Conservation (phyloP, 2,888 invertebrate genomes). For the Hypena proboscidalis region DNA sequence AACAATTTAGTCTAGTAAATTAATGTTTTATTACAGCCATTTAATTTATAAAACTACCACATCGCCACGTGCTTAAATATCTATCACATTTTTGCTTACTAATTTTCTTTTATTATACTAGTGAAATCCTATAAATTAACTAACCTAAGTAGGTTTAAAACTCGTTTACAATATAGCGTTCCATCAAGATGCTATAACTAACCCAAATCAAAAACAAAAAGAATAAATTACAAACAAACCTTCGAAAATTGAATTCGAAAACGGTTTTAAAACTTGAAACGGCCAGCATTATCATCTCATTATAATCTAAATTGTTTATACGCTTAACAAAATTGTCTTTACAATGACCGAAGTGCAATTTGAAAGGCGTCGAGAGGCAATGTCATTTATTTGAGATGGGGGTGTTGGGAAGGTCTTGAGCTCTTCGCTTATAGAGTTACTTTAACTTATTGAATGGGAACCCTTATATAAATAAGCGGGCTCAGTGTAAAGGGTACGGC, state of each 20-base stretch:
- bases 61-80: too few species aligned
- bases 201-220: too few species aligned
- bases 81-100: too few species aligned
- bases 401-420: constrained; percentile 7
- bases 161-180: too few species aligned
- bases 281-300: constrained; percentile 35
- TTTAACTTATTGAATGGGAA: constrained; percentile 49
- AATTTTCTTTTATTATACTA: too few species aligned
- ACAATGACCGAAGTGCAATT: constrained; percentile 33
- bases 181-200: too few species aligned
- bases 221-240: too few species aligned
- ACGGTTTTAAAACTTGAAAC: constrained; percentile 23
- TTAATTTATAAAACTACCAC: too few species aligned
- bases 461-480: constrained; percentile 45
- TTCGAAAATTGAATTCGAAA: constrained; percentile 18
- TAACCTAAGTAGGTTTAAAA: too few species aligned
- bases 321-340: constrained; percentile 22
- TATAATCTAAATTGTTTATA: constrained; percentile 35
- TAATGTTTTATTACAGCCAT: too few species aligned
- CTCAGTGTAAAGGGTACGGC: constrained; percentile 32
- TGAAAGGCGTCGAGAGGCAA: constrained; percentile 28
- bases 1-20: too few species aligned
- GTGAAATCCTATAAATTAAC: too few species aligned
- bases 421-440: constrained; percentile 33
- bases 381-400: constrained; percentile 21